phyloP scores from a whole-genome alignment of 2,113 vertebrate genomes.

The Gymnarchus niloticus region DNA sequence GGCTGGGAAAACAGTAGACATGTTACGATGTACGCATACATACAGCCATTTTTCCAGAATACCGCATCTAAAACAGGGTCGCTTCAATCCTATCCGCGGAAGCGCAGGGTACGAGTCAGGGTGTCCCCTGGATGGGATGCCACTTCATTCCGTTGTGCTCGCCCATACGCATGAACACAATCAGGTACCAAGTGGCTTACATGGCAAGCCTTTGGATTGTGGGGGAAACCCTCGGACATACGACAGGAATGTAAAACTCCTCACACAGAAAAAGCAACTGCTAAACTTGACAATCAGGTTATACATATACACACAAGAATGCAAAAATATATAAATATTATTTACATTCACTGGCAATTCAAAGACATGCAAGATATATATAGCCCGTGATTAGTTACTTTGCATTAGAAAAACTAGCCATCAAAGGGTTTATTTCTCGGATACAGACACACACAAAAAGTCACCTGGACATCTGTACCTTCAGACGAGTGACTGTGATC shows the following conservation, averaged over 20 bases:
- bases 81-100: background rate
- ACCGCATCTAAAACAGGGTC: background rate
- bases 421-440: background rate
- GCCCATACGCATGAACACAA: background rate
- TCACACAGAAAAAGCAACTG: background rate
- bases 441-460: background rate
- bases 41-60: background rate
- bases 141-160: background rate
- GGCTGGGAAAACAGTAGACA: constrained; percentile 58
- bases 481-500: constrained; percentile 73
- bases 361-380: too few species aligned
- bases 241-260: background rate
- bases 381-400: too few species aligned
- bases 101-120: too few species aligned
- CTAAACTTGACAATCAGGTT: background rate
- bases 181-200: background rate
- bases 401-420: background rate
- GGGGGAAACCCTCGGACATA: background rate
- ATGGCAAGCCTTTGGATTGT: background rate
- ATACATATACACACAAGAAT: too few species aligned
- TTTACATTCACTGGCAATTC: too few species aligned
- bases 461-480: constrained; percentile 62
- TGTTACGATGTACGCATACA: background rate
- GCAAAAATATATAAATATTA: too few species aligned
- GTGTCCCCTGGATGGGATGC: background rate